phyloP scores from a whole-genome alignment of 1,140 invertebrate genomes.

The Drosophila ohnishii region DNA sequence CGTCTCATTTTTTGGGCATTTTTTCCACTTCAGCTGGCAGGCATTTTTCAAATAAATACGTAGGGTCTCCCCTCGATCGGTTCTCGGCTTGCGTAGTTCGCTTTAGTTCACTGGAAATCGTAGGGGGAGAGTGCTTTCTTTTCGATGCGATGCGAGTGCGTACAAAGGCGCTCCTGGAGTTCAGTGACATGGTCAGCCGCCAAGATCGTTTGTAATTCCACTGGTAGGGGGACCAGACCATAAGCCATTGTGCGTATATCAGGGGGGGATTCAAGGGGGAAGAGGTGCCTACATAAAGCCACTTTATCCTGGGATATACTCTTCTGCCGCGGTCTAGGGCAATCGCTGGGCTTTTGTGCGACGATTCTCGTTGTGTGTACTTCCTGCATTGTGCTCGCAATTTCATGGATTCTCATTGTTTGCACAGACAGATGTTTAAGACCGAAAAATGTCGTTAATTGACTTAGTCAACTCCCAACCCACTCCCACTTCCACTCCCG shows the following conservation, averaged over 20 bases:
- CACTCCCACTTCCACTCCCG: constrained; percentile 1
- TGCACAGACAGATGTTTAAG: constrained; percentile 40
- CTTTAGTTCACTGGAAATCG: constrained; percentile 37
- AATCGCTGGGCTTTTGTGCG: constrained; percentile 30
- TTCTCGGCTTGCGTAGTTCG: constrained; percentile 28
- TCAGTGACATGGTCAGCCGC: constrained; percentile 42
- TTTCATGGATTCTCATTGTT: constrained; percentile 32
- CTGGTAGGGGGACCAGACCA: constrained; percentile 23
- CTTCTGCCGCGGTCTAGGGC: constrained; percentile 38
- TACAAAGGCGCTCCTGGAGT: constrained; percentile 44
- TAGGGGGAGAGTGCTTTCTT: constrained; percentile 45
- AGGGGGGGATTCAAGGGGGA: neutral
- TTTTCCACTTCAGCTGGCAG: constrained; percentile 29
- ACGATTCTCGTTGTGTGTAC: constrained; percentile 20
- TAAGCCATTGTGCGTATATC: constrained; percentile 18
- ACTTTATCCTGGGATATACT: constrained; percentile 31
- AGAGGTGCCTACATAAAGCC: constrained; percentile 15
- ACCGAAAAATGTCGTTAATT: constrained; percentile 40
- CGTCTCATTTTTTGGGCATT: constrained; percentile 11
- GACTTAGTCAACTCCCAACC: constrained; percentile 23
- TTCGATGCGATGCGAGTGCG: constrained; percentile 27
- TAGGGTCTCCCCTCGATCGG: constrained; percentile 29
- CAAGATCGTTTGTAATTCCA: constrained; percentile 34
- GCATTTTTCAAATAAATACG: constrained; percentile 41
- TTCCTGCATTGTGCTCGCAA: constrained; percentile 25